phyloP scores from a whole-genome alignment of 2,113 vertebrate genomes.

The Melanotaenia duboulayi region DNA sequence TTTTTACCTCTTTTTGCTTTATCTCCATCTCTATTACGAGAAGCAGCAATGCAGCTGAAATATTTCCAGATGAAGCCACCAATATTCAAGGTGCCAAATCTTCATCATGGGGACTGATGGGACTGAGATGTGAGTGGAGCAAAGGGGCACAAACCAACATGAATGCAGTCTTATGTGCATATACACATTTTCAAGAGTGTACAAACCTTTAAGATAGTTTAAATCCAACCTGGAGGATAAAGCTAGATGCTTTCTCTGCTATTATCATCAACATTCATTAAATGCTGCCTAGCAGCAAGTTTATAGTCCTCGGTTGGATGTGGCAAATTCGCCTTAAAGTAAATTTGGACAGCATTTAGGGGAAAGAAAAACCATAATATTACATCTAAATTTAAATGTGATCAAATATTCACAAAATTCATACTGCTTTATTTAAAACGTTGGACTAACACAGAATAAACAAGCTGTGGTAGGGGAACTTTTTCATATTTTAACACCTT shows the following conservation, averaged over 20 bases:
- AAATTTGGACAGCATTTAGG: too few relatives aligned
- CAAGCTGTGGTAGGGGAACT: neutral
- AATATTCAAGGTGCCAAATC: conserved; percentile 80
- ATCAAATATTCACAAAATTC: neutral
- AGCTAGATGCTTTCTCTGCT: neutral
- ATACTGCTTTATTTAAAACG: neutral
- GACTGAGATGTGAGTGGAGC: conserved; percentile 69
- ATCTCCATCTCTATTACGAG: conserved; percentile 81
- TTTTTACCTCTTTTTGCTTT: conserved; percentile 81
- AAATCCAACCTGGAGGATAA: neutral
- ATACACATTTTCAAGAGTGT: conserved; percentile 42
- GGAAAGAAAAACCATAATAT: too few relatives aligned
- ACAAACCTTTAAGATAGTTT: neutral
- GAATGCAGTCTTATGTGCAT: conserved; percentile 43
- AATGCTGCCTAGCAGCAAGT: too few relatives aligned
- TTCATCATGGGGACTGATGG: conserved; percentile 75
- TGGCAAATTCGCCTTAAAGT: too few relatives aligned
- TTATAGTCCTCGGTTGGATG: neutral
- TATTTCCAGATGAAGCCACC: conserved; percentile 96
- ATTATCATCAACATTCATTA: neutral
- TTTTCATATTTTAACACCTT: neutral
- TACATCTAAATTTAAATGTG: too few relatives aligned
- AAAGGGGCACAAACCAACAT: conserved; percentile 61
- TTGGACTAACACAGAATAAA: neutral
- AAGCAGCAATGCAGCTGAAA: conserved; percentile 92